Conservation (phyloP, 2,113 vertebrate species). For the Tricholaema leucomelas region DNA sequence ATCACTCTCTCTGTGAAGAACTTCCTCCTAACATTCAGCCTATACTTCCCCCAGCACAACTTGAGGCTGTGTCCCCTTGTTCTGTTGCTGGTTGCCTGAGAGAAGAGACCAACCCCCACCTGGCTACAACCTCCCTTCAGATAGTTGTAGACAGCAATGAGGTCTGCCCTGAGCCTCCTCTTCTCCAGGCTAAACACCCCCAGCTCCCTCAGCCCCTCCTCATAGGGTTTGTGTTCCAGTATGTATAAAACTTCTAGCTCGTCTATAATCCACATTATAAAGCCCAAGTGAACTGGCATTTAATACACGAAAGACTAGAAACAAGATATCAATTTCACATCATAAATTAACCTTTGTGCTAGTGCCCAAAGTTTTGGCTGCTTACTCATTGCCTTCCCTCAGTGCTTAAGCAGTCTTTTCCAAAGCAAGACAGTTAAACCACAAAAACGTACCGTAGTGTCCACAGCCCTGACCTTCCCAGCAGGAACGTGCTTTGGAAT, state of each 20-base stretch:
- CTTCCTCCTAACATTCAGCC: too few species aligned
- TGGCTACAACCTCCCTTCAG: too few species aligned
- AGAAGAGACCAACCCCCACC: too few species aligned
- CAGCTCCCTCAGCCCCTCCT: too few species aligned
- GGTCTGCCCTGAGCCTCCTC: too few species aligned
- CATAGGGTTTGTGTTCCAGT: too few species aligned
- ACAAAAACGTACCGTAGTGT: constrained; percentile 89
- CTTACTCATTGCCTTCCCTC: constrained; percentile 73
- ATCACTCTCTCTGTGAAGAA: too few species aligned
- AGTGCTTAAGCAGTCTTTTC: constrained; percentile 54
- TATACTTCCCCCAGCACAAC: too few species aligned
- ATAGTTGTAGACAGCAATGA: too few species aligned
- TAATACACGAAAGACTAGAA: constrained; percentile 34
- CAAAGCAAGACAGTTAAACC: constrained; percentile 61
- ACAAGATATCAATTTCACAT: constrained; percentile 35
- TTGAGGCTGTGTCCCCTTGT: too few species aligned
- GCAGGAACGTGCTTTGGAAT: constrained; percentile 82
- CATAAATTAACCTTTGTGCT: constrained; percentile 62
- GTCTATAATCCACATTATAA: constrained; percentile 1
- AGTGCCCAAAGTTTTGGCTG: constrained; percentile 80
- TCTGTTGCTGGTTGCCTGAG: too few species aligned
- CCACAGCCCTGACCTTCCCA: constrained; percentile 81
- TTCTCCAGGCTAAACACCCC: too few species aligned
- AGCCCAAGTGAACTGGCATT: constrained; percentile 38
- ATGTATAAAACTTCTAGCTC: constrained; percentile 7